Evolutionary conservation across 2,113 vertebrate genomes (phyloP).

Genomic region (Sebastes fasciatus): DNA sequence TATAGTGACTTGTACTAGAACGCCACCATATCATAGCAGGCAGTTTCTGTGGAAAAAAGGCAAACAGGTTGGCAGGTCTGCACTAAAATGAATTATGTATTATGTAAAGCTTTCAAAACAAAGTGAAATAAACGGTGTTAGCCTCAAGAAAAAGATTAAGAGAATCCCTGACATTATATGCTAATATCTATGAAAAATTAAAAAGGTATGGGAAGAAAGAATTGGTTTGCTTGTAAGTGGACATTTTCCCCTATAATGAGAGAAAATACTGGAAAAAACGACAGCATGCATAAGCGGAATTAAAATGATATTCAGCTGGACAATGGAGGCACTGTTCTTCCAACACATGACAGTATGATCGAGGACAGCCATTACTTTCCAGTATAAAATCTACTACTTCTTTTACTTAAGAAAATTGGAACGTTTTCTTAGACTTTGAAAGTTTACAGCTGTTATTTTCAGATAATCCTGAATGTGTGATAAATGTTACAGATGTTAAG

Average conservation of each 20-base stretch:
- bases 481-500: neutral
- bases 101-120: slow-evolving; percentile 54
- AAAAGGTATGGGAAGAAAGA: slow-evolving; percentile 14
- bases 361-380: slow-evolving; percentile 29
- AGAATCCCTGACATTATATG: slow-evolving; percentile 33
- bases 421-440: slow-evolving; percentile 17
- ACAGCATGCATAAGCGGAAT: slow-evolving; percentile 31
- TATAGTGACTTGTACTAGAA: slow-evolving; percentile 32
- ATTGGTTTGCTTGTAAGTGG: slow-evolving; percentile 15
- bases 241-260: slow-evolving; percentile 20
- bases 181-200: slow-evolving; percentile 48
- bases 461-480: slow-evolving; percentile 22
- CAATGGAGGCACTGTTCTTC: slow-evolving; percentile 32
- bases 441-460: slow-evolving; percentile 25
- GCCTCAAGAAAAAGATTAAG: slow-evolving; percentile 33
- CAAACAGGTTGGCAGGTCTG: slow-evolving; percentile 38
- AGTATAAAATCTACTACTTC: slow-evolving; percentile 21
- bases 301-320: slow-evolving; percentile 40
- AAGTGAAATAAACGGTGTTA: slow-evolving; percentile 48
- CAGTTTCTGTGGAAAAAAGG: slow-evolving; percentile 35
- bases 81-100: slow-evolving; percentile 57
- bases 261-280: slow-evolving; percentile 16
- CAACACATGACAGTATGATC: slow-evolving; percentile 7
- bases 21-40: slow-evolving; percentile 22
- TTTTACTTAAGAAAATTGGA: neutral